phyloP scores from a whole-genome alignment of 2,888 invertebrate genomes.

The Hipparchia sbordonii region DNA sequence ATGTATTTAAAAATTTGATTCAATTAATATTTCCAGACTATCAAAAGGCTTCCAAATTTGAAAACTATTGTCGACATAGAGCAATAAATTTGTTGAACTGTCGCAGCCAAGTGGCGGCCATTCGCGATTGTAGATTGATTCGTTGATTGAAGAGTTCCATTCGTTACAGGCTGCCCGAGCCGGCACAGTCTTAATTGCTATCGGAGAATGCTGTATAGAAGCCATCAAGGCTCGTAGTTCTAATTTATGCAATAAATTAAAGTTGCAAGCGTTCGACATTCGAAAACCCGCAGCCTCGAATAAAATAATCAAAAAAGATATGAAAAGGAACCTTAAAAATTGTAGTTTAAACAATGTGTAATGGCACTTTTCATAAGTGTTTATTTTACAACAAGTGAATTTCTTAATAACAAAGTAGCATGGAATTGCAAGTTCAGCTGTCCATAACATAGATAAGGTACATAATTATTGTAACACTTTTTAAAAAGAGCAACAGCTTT shows the following conservation, averaged over 20 bases:
- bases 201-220: slow-evolving; percentile 63
- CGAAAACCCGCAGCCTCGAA: too few relatives aligned
- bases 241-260: slow-evolving; percentile 10
- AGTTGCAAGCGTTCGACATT: not conserved
- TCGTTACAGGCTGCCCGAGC: slow-evolving; percentile 73
- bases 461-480: too few relatives aligned
- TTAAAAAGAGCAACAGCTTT: too few relatives aligned
- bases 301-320: too few relatives aligned
- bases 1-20: too few relatives aligned
- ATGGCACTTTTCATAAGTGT: too few relatives aligned
- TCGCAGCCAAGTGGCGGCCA: slow-evolving; percentile 78
- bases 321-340: too few relatives aligned
- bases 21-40: slow-evolving; percentile 39
- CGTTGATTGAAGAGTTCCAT: slow-evolving; percentile 81
- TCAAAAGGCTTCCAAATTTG: slow-evolving; percentile 77
- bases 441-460: too few relatives aligned
- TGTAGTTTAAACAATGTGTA: too few relatives aligned
- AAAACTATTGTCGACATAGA: slow-evolving; percentile 66
- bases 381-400: too few relatives aligned
- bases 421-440: too few relatives aligned
- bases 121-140: slow-evolving; percentile 81
- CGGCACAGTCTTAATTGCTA: slow-evolving; percentile 77
- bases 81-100: slow-evolving; percentile 80
- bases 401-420: too few relatives aligned
- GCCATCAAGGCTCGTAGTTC: slow-evolving; percentile 27